Base-by-base conservation (phyloP, 2,888 invertebrate genomes). In the Pandemis heparana region DNA sequence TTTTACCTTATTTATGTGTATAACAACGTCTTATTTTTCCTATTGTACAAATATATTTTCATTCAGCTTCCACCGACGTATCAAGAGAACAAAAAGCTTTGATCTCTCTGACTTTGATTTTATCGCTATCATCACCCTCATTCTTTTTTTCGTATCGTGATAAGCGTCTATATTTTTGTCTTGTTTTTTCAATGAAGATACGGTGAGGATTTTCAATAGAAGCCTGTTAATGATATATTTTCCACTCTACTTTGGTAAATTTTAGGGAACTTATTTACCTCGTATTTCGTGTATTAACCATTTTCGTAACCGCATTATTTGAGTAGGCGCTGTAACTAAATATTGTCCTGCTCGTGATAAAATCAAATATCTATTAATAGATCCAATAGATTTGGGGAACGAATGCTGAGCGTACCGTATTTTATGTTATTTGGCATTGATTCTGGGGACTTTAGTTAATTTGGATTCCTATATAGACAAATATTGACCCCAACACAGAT, bases 31-130 rank as follows among this genome's bases (percentile, higher is more conserved):
- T 69, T 74, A 64, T 64, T 64, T 65, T 53, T 60, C 64, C 65
- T 16, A 60, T 60, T 65, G 69, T 70, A 64, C 60, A 65, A 74
- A 74, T 74, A 70, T 70, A 74, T 74, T 69, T 64, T 69, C 60
- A 56, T 69, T 74, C 59, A 74, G 69, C 74, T 65, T 60, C 73
- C 68, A 48, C 48, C 59, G 65, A 65, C 65, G 59, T 70, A 74
- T 74, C 69, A 51, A 41, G 51, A 51, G 60, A 70, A 65, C 65
- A 74, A 74, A 56, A 67, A 65, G 74, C 74, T 70, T 74, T 74
- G 69, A 74, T 74, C 74, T 74, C 64, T 23, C 43, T 64, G 69
- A 60, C 60, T 73, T 73, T 74, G 74, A 74, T 70, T 74, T 51
- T 74, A 74, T 74, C 69, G 69, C 59, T 74, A 74, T 74, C 74